These are phyloP conservation scores for Caenorhabditis sulstoni DNA, from an alignment of 2,888 invertebrate species.

Conservation along the genomic window DNA sequence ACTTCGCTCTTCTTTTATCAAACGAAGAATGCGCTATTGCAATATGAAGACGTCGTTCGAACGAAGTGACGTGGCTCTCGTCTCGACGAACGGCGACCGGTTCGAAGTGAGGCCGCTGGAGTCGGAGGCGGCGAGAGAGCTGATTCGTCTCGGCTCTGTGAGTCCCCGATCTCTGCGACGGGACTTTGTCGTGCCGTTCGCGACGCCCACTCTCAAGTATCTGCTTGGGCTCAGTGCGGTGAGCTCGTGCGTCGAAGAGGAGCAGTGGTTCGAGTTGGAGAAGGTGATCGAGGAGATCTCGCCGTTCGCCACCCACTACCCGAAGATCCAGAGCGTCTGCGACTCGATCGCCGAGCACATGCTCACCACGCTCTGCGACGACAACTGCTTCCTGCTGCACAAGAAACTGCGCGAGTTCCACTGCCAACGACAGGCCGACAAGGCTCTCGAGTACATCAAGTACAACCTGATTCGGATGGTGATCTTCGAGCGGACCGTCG, in stretches of 20 bases:
- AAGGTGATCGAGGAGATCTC: constrained; percentile 90
- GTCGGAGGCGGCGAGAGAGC: constrained; percentile 36
- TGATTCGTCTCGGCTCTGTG: constrained; percentile 33
- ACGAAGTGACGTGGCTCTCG: constrained; percentile 29
- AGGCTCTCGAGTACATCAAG: constrained; percentile 36
- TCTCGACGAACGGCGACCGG: constrained; percentile 44
- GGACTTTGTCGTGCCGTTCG: constrained; percentile 48
- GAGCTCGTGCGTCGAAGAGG: constrained; percentile 15
- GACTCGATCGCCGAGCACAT: constrained; percentile 33
- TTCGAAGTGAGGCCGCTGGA: constrained; percentile 38
- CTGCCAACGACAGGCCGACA: constrained; percentile 3
- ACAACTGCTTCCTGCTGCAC: constrained; percentile 51
- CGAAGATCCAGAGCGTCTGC: constrained; percentile 88
- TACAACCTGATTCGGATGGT: constrained; percentile 52
- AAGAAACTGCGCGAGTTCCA: constrained; percentile 39
- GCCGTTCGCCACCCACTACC: constrained; percentile 92
- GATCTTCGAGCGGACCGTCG: constrained; percentile 15
- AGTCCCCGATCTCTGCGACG: constrained; percentile 33
- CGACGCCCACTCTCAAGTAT: constrained; percentile 26
- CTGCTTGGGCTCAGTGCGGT: constrained; percentile 27
- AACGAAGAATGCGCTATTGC: constrained; percentile 19
- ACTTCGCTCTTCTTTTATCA: too few species aligned
- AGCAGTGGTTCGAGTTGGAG: constrained; percentile 40
- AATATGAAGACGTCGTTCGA: constrained; percentile 18
- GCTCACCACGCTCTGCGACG: constrained; percentile 12